These are phyloP conservation scores for Oxyura jamaicensis DNA, from an alignment of 2,113 vertebrate species.

Conservation along the genomic window DNA sequence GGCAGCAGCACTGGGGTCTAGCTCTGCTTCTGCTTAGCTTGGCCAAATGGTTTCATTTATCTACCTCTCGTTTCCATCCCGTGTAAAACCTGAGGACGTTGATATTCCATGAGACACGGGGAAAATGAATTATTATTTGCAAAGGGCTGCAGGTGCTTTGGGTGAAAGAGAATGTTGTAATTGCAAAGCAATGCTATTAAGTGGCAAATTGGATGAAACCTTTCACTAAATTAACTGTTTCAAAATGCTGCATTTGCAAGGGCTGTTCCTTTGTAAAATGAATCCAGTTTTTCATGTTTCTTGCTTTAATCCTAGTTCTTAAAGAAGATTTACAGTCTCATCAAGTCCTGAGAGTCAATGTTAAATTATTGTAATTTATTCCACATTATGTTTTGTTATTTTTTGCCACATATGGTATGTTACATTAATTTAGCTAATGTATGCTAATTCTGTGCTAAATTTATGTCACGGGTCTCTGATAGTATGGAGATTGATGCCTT, in stretches of 20 bases:
- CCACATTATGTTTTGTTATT: constrained; percentile 35
- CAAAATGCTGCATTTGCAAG: background rate
- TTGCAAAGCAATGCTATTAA: constrained; percentile 24
- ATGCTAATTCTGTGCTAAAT: constrained; percentile 66
- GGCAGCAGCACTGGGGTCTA: accelerated
- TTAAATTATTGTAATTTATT: constrained; percentile 74
- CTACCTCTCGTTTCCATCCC: background rate
- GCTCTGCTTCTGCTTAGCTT: background rate
- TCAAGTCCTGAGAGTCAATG: constrained; percentile 57
- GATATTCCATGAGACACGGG: background rate
- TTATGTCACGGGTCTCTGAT: constrained; percentile 16
- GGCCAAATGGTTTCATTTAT: background rate
- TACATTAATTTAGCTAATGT: constrained; percentile 68
- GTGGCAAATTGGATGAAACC: constrained; percentile 58
- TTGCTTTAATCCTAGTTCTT: constrained; percentile 50
- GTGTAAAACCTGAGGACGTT: accelerated
- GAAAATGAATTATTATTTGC: background rate
- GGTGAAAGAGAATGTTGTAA: constrained; percentile 25
- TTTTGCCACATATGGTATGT: constrained; percentile 64
- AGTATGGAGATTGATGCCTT: constrained; percentile 42
- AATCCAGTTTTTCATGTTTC: constrained; percentile 32
- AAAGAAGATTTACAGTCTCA: constrained; percentile 64
- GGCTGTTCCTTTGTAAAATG: background rate
- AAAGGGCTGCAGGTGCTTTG: constrained; percentile 35
- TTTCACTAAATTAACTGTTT: constrained; percentile 19